A percentile compares a stretch with the other conserved stretches of the same genome.
Evolutionary conservation across 2,113 vertebrate species (phyloP).

Genomic region (Eleginops maclovinus): DNA sequence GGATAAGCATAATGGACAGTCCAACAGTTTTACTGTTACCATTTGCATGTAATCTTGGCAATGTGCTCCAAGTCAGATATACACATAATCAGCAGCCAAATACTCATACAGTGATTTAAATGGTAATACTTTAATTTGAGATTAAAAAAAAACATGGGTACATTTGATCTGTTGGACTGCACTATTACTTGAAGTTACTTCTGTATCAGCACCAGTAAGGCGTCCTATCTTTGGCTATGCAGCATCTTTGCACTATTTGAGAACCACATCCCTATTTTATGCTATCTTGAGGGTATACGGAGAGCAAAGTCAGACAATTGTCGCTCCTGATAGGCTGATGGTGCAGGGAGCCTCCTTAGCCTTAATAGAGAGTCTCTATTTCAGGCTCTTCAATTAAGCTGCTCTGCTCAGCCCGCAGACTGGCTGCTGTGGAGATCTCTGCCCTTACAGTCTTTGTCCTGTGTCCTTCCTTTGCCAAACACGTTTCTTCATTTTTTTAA

Average conservation of each 20-base stretch:
- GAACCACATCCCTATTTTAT: slow-evolving; percentile 42
- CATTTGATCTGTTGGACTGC: not conserved
- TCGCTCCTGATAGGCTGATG: slow-evolving; percentile 56
- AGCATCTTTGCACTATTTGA: slow-evolving; percentile 52
- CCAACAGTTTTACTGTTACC: not conserved
- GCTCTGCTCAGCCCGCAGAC: slow-evolving; percentile 62
- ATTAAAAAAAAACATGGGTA: slow-evolving; percentile 7
- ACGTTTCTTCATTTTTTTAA: not conserved
- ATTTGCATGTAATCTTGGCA: not conserved
- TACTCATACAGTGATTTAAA: slow-evolving; percentile 11
- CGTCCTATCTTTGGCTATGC: slow-evolving; percentile 36
- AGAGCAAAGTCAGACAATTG: slow-evolving; percentile 60
- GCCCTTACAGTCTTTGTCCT: slow-evolving; percentile 39
- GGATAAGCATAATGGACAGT: not conserved
- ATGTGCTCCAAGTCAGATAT: not conserved
- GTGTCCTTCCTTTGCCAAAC: slow-evolving; percentile 43
- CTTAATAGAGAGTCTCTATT: slow-evolving; percentile 75
- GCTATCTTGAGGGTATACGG: slow-evolving; percentile 55
- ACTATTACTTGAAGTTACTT: slow-evolving; percentile 12
- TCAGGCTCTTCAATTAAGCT: slow-evolving; percentile 77
- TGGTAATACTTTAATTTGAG: slow-evolving; percentile 5
- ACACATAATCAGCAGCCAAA: not conserved
- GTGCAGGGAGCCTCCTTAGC: slow-evolving; percentile 54
- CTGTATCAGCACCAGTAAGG: slow-evolving; percentile 30
- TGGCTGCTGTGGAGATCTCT: slow-evolving; percentile 54